Evolutionary conservation across 2,888 invertebrate genomes (phyloP).

Genomic region (Coenonympha arcania): DNA sequence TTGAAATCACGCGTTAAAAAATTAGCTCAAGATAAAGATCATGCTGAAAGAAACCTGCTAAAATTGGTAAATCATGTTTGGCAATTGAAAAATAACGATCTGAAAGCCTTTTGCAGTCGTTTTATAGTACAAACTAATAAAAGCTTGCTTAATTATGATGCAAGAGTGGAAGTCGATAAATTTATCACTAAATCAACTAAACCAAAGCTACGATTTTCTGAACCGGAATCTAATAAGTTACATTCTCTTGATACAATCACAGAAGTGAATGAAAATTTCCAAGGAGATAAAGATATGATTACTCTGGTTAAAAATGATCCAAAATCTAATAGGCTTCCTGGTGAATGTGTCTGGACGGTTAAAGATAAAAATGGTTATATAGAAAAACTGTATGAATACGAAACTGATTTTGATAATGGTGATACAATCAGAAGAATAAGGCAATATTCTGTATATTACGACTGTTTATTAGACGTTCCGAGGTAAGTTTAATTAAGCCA

Average conservation of each 20-base stretch:
- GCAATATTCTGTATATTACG: slow-evolving; percentile 61
- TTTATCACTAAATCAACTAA: slow-evolving; percentile 39
- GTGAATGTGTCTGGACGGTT: slow-evolving; percentile 59
- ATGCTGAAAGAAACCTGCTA: slow-evolving; percentile 47
- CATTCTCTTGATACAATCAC: not conserved
- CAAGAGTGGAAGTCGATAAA: slow-evolving; percentile 46
- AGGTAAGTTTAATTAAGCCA: slow-evolving; percentile 33
- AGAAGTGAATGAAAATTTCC: slow-evolving; percentile 32
- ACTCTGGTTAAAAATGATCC: slow-evolving; percentile 40
- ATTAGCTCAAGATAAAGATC: slow-evolving; percentile 47
- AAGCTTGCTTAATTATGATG: slow-evolving; percentile 48
- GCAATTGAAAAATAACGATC: slow-evolving; percentile 46
- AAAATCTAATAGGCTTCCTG: slow-evolving; percentile 52
- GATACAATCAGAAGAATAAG: slow-evolving; percentile 55
- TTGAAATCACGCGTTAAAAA: slow-evolving; percentile 48
- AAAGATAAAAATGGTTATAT: slow-evolving; percentile 63
- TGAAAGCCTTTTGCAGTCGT: slow-evolving; percentile 51
- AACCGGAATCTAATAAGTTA: not conserved
- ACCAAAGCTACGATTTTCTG: not conserved
- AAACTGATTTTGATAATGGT: slow-evolving; percentile 46
- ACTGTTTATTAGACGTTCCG: slow-evolving; percentile 53
- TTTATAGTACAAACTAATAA: slow-evolving; percentile 50
- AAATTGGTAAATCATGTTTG: slow-evolving; percentile 51
- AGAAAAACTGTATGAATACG: slow-evolving; percentile 60
- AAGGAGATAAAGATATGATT: slow-evolving; percentile 32